Evolutionary conservation across 2,113 vertebrate species (phyloP).

Genomic region (Ochotona curzoniae): DNA sequence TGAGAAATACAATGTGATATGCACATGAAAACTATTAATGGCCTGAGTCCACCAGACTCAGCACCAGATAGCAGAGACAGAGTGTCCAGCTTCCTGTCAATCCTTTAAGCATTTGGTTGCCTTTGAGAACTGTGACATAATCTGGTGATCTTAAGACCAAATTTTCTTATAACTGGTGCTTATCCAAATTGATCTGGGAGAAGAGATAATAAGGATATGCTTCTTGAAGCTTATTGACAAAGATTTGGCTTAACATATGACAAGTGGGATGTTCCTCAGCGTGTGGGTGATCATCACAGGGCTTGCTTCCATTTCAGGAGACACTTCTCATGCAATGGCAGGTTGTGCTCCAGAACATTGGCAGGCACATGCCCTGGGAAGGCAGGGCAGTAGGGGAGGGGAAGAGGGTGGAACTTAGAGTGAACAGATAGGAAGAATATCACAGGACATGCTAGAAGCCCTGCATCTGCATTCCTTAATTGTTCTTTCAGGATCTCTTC

Average conservation of each 20-base stretch:
- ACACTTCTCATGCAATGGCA: neutral
- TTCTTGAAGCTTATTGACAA: conserved; percentile 2
- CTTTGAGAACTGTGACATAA: neutral
- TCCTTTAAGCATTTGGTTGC: neutral
- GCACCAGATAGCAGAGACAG: neutral
- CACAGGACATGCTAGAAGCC: neutral
- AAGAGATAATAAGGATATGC: neutral
- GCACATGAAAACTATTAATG: neutral
- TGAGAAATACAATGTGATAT: neutral
- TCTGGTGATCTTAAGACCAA: neutral
- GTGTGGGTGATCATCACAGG: neutral
- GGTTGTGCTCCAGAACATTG: neutral
- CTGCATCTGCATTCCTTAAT: neutral
- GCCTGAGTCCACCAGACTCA: neutral
- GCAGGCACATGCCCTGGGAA: neutral
- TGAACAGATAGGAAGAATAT: neutral
- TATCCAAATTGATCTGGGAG: neutral
- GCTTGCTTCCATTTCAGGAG: neutral
- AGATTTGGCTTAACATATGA: neutral
- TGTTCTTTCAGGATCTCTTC: conserved; percentile 10
- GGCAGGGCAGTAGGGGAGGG: too few relatives aligned
- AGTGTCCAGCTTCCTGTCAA: neutral
- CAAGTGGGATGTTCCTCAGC: neutral
- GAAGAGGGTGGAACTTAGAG: neutral
- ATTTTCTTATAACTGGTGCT: neutral